Evolutionary conservation across 2,888 invertebrate species (phyloP), one percentile per base, ranked within the genome.

Genomic region (Cinara cedri): DNA sequence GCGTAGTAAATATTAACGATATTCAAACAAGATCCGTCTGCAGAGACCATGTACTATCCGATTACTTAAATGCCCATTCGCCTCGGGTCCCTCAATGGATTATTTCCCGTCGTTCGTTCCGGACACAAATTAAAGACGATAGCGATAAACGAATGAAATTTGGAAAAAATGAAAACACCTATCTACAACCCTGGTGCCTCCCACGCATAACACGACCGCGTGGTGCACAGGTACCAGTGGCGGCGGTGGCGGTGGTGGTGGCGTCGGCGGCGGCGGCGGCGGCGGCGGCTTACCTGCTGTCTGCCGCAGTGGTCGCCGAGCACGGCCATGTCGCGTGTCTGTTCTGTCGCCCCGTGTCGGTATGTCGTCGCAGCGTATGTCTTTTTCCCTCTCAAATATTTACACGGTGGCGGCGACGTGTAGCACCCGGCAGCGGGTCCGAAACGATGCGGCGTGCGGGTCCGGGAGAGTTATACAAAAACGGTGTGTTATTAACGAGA

Each of bases 211-310:
- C 6, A 34, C 13, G 8, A 21, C 13, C 44, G 21, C 8, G 3
- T 34, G 34, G 34, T 34, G 34, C 34, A 34, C n/a, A n/a, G n/a
- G n/a, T 34, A 34, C 34, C 34, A 34, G 34, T 14, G 13, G 8
- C n/a, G n/a, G 11, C 42, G n/a, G 49, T 26, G 46, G 42, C 55
- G 14, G 34, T 6, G 1, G 44, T 14, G 71, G 3, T 6, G 54
- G 65, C 63, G 62, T 42, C n/a, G 72, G 34, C 42, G 16, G 42
- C n/a, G 24, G 19, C 51, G 66, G 66, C 75, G 21, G 71, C 51
- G 34, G 24, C 55, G 24, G 63, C 54, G 55, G 68, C 78, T 78
- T 78, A 78, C 78, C 78, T 78, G 78, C 78, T 78, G 78, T 70
- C 68, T 68, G 51, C 78, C 68, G 78, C 78, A 68, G 65, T 76